These are phyloP conservation scores for Cantharis flavilabris DNA, from an alignment of 2,888 invertebrate genomes.

Conservation along the genomic window DNA sequence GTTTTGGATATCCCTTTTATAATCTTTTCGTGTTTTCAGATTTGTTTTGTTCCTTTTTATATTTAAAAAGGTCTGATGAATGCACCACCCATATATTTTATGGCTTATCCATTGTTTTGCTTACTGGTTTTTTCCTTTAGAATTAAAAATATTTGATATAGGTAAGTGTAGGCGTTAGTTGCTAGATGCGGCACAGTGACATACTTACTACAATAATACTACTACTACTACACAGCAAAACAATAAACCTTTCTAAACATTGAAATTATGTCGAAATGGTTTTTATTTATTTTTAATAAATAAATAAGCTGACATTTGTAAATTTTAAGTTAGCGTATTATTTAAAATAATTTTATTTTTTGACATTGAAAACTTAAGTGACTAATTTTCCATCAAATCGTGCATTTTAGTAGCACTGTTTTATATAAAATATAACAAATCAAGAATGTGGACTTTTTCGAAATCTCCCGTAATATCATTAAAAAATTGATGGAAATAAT, in stretches of 20 bases:
- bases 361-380: too few species aligned
- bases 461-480: too few species aligned
- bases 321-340: too few species aligned
- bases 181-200: not conserved
- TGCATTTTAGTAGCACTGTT: too few species aligned
- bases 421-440: too few species aligned
- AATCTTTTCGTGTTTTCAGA: conserved; percentile 33
- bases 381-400: too few species aligned
- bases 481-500: too few species aligned
- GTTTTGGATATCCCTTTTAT: conserved; percentile 42
- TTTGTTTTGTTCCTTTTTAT: conserved; percentile 21
- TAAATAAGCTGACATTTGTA: too few species aligned
- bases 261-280: not conserved
- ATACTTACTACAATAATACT: not conserved
- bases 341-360: too few species aligned
- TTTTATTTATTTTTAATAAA: too few species aligned
- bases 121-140: not conserved
- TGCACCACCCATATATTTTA: not conserved
- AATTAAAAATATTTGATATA: not conserved
- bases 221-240: not conserved
- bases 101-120: not conserved
- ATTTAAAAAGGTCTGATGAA: conserved; percentile 7
- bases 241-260: not conserved
- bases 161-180: not conserved
- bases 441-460: too few species aligned